Evolutionary conservation across 2,113 vertebrate genomes (phyloP).

Genomic region (Crotalus tigris): DNA sequence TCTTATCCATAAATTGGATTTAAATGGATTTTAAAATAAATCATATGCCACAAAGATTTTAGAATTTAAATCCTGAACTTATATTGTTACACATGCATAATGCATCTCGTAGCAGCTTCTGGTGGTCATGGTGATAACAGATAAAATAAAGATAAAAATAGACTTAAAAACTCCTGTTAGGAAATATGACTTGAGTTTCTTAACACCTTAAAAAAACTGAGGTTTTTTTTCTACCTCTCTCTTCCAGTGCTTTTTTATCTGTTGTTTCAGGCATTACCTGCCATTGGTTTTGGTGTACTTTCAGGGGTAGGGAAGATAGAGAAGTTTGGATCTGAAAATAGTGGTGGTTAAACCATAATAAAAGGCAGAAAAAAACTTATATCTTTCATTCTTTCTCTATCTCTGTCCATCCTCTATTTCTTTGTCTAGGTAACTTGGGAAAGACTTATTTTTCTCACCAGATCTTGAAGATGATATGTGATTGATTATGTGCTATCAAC

Average conservation of each 20-base stretch:
- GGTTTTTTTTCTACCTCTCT: background rate
- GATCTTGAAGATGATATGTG: background rate
- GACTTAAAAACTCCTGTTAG: background rate
- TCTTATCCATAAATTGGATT: background rate
- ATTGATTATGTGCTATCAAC: background rate
- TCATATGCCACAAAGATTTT: background rate
- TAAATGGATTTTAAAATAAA: background rate
- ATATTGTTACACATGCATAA: background rate
- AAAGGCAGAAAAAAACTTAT: background rate
- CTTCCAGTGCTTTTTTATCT: background rate
- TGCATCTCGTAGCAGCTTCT: background rate
- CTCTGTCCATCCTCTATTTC: background rate
- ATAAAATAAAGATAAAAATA: background rate
- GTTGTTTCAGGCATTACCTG: background rate
- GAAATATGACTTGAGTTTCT: background rate
- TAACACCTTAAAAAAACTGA: background rate
- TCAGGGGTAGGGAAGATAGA: background rate
- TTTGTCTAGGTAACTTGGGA: background rate
- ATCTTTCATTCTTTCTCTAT: background rate
- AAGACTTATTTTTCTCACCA: background rate
- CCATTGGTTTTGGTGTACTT: background rate
- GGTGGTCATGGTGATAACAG: background rate
- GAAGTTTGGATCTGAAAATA: background rate
- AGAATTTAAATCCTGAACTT: background rate
- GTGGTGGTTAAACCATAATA: background rate